A percentile compares a stretch with the other conserved stretches of the same genome.
phyloP scores from a whole-genome alignment of 2,888 invertebrate genomes.

The Hemistola chrysoprasaria region DNA sequence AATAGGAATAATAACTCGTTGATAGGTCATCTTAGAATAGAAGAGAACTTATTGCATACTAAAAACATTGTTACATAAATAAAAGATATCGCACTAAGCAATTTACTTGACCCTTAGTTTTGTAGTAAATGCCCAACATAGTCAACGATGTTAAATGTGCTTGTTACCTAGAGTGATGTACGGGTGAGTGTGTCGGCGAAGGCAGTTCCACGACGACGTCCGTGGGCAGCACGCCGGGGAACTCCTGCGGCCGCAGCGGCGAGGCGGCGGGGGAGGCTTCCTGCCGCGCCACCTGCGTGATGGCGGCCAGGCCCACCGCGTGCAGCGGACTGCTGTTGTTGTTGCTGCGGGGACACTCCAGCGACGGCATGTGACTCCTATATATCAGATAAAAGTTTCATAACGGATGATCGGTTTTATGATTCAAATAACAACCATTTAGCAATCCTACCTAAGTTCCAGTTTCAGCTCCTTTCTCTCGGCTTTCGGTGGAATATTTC shows the following conservation, averaged over 20 bases:
- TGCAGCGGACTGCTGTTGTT: constrained; percentile 84
- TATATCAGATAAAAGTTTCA: not conserved
- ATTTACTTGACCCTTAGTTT: too few relatives aligned
- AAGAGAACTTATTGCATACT: too few relatives aligned
- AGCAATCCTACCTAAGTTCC: constrained; percentile 71
- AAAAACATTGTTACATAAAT: too few relatives aligned
- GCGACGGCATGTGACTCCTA: constrained; percentile 56
- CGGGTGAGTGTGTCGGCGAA: constrained; percentile 57
- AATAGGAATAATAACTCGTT: too few relatives aligned
- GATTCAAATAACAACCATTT: too few relatives aligned
- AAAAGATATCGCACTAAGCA: too few relatives aligned
- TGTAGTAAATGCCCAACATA: too few relatives aligned
- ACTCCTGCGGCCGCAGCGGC: constrained; percentile 51
- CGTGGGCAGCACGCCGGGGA: constrained; percentile 76
- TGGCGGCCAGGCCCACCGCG: constrained; percentile 89
- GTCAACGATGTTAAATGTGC: too few relatives aligned
- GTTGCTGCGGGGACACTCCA: constrained; percentile 66
- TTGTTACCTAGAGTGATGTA: constrained; percentile 50
- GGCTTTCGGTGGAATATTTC: constrained; percentile 82
- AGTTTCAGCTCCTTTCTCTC: constrained; percentile 84
- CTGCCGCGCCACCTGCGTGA: constrained; percentile 87
- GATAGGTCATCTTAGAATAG: too few relatives aligned
- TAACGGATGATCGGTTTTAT: too few relatives aligned
- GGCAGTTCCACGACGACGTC: constrained; percentile 76
- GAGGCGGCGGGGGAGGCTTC: constrained; percentile 52